Base-by-base conservation (phyloP, 2,888 invertebrate genomes). In the Pachydiplax longipennis region DNA sequence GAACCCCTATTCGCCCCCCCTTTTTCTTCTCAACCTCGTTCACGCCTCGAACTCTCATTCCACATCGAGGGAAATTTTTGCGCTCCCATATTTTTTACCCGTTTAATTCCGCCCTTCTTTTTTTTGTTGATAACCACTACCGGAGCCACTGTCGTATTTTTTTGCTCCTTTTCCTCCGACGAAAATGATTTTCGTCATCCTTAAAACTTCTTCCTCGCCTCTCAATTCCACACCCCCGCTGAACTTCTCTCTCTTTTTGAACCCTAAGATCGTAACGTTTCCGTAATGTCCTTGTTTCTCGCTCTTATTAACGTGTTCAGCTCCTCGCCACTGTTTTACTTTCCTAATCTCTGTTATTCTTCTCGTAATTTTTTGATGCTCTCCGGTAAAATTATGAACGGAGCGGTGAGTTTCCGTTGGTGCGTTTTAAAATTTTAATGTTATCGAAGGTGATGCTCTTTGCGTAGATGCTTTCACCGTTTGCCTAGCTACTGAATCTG, bases 11-110 rank as follows among this genome's bases (percentile, higher is more conserved):
- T 25, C 82, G 10, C 3, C 22, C 44, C 1, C 25, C n/a, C 48
- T 4, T n/a, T 25, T 48, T 35, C 80, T 35, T 80, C 80, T 31
- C 80, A 15, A 15, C n/a, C 83, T 58, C 83, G 31, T 83, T 83
- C 58, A 58, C 83, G 83, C 83, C 83, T 35, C 83, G 25, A 25
- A 53, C 53, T 83, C n/a, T 83, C 35, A n/a, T 83, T 83, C 83
- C 35, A 18, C 58, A 83, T 58, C 35, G 44, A 22, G 53, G 58
- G 5, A 58, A 83, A 83, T 53, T 53, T 58, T 83, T 58, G 31
- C 83, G 18, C 82, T 48, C 48, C 48, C 22, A 22, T 35, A 22
- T 44, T 44, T n/a, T 44, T 44, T 44, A 18, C 40, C 44, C 82
- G 40, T 82, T 82, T 82, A 82, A 40, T 82, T 44, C 82, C 48